Conservation (phyloP, 2,797 vertebrate genomes). For the Trachops cirrhosus region DNA sequence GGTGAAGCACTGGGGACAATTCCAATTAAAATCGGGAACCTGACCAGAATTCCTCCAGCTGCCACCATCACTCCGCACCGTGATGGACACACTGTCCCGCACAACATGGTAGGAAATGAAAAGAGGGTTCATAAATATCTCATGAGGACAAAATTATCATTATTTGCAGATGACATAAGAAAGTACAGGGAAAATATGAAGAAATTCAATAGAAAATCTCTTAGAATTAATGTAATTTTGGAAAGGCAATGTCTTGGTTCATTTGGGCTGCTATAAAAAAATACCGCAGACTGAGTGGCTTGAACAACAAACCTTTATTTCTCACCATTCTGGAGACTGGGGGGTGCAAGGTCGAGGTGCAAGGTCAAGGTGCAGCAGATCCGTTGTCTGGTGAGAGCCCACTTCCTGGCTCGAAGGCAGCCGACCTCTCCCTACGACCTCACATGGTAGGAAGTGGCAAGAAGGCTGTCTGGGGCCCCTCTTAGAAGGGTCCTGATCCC, state of each 20-base stretch:
- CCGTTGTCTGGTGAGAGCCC: background rate
- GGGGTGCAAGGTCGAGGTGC: background rate
- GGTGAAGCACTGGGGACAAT: background rate
- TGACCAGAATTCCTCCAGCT: background rate
- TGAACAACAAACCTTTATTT: background rate
- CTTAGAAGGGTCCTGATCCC: background rate
- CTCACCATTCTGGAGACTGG: background rate
- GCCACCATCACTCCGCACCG: background rate
- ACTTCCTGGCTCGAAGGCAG: background rate
- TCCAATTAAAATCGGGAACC: background rate
- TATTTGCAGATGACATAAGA: constrained; percentile 33
- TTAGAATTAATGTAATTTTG: background rate
- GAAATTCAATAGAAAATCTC: background rate
- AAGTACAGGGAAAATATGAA: background rate
- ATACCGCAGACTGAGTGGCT: background rate
- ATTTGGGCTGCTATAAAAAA: background rate
- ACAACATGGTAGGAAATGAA: background rate
- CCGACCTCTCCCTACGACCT: background rate
- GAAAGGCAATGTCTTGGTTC: background rate
- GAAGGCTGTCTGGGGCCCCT: background rate
- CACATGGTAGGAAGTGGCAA: background rate
- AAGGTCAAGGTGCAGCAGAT: background rate
- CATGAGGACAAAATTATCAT: background rate
- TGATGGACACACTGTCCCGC: background rate
- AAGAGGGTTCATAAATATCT: background rate